phyloP scores from a whole-genome alignment of 2,113 vertebrate genomes.

The Gavia stellata region DNA sequence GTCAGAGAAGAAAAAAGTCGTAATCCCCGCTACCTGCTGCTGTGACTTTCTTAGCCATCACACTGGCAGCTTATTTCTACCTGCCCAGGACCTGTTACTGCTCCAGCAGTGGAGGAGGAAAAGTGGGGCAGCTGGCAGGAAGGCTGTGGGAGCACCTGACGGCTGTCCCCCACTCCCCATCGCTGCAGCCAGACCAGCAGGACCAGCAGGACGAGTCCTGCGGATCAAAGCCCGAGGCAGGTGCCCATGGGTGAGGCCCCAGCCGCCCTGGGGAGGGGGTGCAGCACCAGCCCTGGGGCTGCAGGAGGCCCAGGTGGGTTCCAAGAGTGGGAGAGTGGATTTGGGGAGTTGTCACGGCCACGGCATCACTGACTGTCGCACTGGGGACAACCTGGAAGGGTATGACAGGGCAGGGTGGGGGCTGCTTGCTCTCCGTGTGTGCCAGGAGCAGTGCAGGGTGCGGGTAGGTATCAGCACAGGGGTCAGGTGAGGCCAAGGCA shows the following conservation, averaged over 20 bases:
- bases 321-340: background rate
- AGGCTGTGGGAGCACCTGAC: accelerated
- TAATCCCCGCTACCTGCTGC: background rate
- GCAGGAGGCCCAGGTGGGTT: background rate
- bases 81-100: background rate
- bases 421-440: background rate
- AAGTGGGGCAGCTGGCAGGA: background rate
- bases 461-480: background rate
- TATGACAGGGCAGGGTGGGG: background rate
- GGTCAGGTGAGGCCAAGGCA: background rate
- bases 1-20: background rate
- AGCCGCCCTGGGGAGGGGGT: background rate
- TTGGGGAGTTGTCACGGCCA: background rate
- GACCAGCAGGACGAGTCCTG: background rate
- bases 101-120: background rate
- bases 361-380: background rate
- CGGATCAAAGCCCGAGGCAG: background rate
- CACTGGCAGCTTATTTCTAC: background rate
- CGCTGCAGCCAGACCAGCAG: background rate
- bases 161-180: background rate
- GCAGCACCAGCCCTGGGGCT: background rate
- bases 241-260: accelerated
- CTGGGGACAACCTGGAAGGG: background rate
- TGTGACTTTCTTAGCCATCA: slow-evolving; percentile 3
- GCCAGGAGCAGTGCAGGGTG: background rate